phyloP scores from a whole-genome alignment of 2,113 vertebrate species.

The Cephalopholis sonnerati region DNA sequence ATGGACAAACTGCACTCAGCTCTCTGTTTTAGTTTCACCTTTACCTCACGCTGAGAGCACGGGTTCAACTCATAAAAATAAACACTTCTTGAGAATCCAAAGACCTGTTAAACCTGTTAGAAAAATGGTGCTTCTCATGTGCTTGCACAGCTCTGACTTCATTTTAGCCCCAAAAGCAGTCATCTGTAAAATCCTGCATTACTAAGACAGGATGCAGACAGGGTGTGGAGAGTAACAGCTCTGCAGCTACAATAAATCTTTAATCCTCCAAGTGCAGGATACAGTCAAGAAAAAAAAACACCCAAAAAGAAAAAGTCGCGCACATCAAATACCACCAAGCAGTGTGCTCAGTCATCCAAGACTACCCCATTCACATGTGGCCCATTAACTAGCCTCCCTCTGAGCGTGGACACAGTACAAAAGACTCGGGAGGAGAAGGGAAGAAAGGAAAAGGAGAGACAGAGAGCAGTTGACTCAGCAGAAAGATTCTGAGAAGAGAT shows the following conservation, averaged over 20 bases:
- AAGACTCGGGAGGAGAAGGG: background rate
- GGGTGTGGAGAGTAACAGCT: background rate
- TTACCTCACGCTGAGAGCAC: background rate
- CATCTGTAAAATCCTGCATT: background rate
- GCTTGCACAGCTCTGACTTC: background rate
- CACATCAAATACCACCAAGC: conserved; percentile 12
- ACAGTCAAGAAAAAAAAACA: background rate
- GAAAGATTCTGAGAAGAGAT: background rate
- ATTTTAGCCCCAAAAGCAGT: background rate
- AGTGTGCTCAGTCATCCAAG: conserved; percentile 10
- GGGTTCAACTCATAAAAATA: background rate
- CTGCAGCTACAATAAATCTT: background rate
- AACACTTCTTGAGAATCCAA: background rate
- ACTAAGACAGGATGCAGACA: background rate
- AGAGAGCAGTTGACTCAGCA: background rate
- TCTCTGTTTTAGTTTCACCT: conserved; percentile 9
- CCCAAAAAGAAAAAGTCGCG: background rate
- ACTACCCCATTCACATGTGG: background rate
- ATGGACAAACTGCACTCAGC: background rate
- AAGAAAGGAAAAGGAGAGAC: background rate
- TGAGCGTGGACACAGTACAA: background rate
- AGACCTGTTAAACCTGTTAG: conserved; percentile 17
- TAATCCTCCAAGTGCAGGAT: background rate
- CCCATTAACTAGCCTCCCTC: background rate
- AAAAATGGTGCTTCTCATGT: background rate